Base-by-base conservation (phyloP, 2,888 invertebrate species). In the Thymelicus lineola region DNA sequence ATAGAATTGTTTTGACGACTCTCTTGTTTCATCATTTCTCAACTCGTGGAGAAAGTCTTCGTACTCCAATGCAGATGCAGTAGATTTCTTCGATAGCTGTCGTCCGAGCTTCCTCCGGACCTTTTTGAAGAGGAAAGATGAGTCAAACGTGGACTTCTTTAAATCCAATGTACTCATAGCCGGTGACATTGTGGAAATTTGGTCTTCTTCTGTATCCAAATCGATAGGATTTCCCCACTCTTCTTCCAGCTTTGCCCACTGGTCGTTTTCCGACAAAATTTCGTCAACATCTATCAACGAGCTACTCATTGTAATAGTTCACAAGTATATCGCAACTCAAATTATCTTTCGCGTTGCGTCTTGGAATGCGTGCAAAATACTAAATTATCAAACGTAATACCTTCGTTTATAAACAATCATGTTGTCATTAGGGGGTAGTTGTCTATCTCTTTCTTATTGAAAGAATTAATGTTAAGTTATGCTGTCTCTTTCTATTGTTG, bases 211-310 rank as follows among this genome's bases (percentile, higher is more conserved):
- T 0, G 86, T 87, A 59, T 92, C 91, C 3, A 93, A 76, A 75
- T 93, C 92, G 1, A 93, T 78, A 4, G 92, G 88, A 45, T 85
- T 80, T 5, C 88, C 87, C 92, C 92, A 93, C 73, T 87, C 83
- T 72, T 89, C 85, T 71, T 90, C 90, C 1, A 93, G 79, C 48
- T 86, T 84, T 74, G 76, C 84, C 92, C 92, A 92, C 68, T 92
- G 82, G 45, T 92, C 91, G 78, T 86, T 91, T 64, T 82, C 85
- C 6, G 85, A 88, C 36, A 92, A 77, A 45, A 92, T 88, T 0
- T 80, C 79, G 38, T 91, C 91, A 0, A 82, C 75, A 71, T 92
- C 91, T 0, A 90, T 71, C 36, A 91, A 77, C 5, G 77, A 59
- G 72, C 42, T 64, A 42, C 76, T 77, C 81, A 83, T 82, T 14